These are phyloP conservation scores for Tetramorium bicarinatum DNA, from an alignment of 2,888 invertebrate species.

Conservation along the genomic window DNA sequence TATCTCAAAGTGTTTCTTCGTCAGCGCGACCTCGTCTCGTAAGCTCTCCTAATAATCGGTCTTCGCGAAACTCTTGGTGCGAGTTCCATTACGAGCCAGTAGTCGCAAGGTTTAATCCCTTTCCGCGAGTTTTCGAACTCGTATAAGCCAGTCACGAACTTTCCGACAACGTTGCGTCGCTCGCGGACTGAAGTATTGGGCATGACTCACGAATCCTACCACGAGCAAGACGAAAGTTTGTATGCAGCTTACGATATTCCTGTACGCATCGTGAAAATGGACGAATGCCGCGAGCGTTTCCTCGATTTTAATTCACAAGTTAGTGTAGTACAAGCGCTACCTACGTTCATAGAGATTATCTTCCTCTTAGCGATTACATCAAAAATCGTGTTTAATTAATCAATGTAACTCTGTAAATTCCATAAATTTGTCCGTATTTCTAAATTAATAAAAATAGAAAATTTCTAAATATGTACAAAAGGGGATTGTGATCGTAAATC, in stretches of 20 bases:
- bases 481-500: conserved; percentile 8
- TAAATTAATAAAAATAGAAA: neutral
- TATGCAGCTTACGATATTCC: conserved; percentile 42
- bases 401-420: neutral
- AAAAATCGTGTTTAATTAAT: conserved; percentile 7
- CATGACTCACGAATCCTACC: conserved; percentile 66
- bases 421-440: neutral
- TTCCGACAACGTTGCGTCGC: conserved; percentile 61
- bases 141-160: conserved; percentile 73
- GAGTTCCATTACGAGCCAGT: conserved; percentile 77
- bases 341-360: conserved; percentile 3
- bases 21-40: conserved; percentile 40
- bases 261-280: conserved; percentile 44
- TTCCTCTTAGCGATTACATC: neutral
- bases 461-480: neutral
- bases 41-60: conserved; percentile 66
- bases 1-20: conserved; percentile 42
- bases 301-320: conserved; percentile 41
- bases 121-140: conserved; percentile 77
- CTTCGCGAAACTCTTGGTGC: conserved; percentile 69
- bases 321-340: neutral
- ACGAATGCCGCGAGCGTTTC: conserved; percentile 28
- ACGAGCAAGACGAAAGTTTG: conserved; percentile 44
- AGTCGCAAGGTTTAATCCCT: conserved; percentile 78
- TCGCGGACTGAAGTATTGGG: conserved; percentile 61